Evolutionary conservation across 2,888 invertebrate genomes (phyloP).

Genomic region (Patella depressa): DNA sequence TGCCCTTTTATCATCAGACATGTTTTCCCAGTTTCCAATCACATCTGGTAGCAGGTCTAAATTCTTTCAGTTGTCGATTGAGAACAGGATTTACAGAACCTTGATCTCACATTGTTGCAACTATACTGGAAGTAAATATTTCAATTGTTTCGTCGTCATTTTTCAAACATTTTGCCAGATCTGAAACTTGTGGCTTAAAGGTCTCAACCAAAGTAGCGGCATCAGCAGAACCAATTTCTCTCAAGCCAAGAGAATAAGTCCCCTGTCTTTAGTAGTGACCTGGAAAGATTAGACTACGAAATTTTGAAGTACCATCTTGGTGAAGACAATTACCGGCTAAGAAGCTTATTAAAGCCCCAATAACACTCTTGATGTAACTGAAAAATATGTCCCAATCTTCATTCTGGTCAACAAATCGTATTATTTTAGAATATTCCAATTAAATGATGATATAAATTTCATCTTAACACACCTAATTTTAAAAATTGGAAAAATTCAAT

Average conservation of each 20-base stretch:
- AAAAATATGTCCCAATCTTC: too few relatives aligned
- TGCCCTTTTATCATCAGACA: neutral
- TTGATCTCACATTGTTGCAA: neutral
- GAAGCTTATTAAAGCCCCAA: too few relatives aligned
- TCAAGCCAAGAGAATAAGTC: neutral
- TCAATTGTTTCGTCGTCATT: neutral
- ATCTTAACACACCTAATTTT: too few relatives aligned
- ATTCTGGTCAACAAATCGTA: too few relatives aligned
- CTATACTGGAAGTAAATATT: neutral
- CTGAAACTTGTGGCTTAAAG: neutral
- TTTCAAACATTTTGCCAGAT: neutral
- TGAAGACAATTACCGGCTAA: neutral
- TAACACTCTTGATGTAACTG: too few relatives aligned
- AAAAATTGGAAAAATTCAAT: too few relatives aligned
- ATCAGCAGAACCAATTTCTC: neutral
- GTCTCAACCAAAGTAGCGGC: neutral
- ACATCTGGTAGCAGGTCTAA: neutral
- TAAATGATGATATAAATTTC: too few relatives aligned
- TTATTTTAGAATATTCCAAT: too few relatives aligned
- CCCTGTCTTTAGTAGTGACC: neutral
- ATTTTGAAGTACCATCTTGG: neutral
- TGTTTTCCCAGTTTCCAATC: neutral
- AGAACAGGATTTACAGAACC: neutral
- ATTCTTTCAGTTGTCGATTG: neutral
- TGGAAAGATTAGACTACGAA: neutral